Percentiles rank a stretch among this genome's conserved stretches.
These are phyloP conservation scores for Seira sanloemensis DNA, from an alignment of 2,888 invertebrate species.

Conservation along the genomic window DNA sequence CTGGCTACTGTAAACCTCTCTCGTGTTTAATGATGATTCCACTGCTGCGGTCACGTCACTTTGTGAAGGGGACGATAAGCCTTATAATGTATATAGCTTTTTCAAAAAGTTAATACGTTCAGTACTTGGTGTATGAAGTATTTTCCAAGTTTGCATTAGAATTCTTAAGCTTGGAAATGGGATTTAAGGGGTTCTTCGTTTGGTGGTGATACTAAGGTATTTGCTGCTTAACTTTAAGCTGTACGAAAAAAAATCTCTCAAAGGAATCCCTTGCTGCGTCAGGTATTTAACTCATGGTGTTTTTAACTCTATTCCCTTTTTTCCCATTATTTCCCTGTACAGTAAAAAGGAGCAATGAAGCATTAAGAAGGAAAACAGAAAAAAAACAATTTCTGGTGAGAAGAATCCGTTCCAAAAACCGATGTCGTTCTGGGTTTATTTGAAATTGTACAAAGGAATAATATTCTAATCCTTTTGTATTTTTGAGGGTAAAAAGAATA, in stretches of 20 bases:
- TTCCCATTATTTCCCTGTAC: constrained; percentile 37
- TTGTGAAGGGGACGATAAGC: constrained; percentile 30
- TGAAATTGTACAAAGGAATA: constrained; percentile 42
- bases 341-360: constrained; percentile 37
- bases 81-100: constrained; percentile 21
- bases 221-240: constrained; percentile 39
- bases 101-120: too few species aligned
- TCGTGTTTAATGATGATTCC: constrained; percentile 17
- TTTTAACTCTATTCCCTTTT: constrained; percentile 38
- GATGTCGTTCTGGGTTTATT: constrained; percentile 33
- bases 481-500: constrained; percentile 40
- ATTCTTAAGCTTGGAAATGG: constrained; percentile 21
- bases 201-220: constrained; percentile 22
- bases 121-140: background rate
- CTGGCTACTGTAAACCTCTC: constrained; percentile 53
- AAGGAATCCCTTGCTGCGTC: constrained; percentile 63
- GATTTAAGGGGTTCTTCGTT: too few species aligned
- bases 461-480: constrained; percentile 57
- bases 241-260: constrained; percentile 44
- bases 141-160: constrained; percentile 9
- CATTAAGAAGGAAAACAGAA: constrained; percentile 20
- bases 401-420: constrained; percentile 41
- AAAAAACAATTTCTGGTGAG: constrained; percentile 41
- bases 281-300: constrained; percentile 58
- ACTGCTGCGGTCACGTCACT: constrained; percentile 52